Evolutionary conservation across 2,888 invertebrate genomes (phyloP).

Genomic region (Aquatica leii): DNA sequence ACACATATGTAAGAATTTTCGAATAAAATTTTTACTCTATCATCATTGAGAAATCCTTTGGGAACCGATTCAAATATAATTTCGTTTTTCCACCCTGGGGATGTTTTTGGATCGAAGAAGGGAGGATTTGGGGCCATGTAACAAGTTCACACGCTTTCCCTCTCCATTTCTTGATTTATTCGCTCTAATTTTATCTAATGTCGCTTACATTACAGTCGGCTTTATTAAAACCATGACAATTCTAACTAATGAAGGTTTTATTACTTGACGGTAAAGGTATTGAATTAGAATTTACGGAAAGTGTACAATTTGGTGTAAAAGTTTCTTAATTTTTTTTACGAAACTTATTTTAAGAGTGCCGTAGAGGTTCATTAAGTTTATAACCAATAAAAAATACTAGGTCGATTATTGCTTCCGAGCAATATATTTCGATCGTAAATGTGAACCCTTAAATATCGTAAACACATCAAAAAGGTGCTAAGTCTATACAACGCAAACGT

Average conservation of each 20-base stretch:
- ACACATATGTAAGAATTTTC: neutral
- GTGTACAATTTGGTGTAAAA: no score
- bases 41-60: neutral
- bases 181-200: conserved; percentile 43
- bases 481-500: no score
- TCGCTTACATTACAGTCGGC: conserved; percentile 42
- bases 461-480: no score
- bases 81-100: conserved; percentile 19
- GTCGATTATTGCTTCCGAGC: no score
- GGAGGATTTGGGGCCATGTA: conserved; percentile 24
- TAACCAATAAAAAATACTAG: no score
- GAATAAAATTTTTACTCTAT: neutral
- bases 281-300: no score
- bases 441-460: no score
- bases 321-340: no score
- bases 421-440: no score
- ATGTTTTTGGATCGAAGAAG: conserved; percentile 17
- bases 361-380: no score
- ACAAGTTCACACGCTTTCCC: conserved; percentile 40
- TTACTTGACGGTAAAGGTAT: conserved; percentile 25
- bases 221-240: conserved; percentile 45
- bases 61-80: neutral
- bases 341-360: no score
- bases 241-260: conserved; percentile 42
- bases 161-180: conserved; percentile 43